Evolutionary conservation across 1,140 invertebrate species (phyloP).

Genomic region (Drosophila paulistorum): DNA sequence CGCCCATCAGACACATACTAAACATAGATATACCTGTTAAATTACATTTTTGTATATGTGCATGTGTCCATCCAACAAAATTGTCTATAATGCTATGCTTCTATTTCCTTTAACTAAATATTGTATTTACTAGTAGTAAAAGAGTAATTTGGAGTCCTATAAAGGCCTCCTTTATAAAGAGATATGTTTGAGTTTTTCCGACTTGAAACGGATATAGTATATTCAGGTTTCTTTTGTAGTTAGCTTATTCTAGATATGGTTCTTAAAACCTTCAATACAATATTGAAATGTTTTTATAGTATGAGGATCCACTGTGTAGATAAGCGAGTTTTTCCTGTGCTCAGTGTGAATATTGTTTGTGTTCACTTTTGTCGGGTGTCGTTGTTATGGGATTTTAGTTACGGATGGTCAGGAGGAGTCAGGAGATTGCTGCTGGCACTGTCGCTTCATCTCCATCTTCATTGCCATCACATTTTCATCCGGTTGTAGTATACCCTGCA

Average conservation of each 20-base stretch:
- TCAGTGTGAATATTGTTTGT: not conserved
- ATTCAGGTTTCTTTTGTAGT: no score
- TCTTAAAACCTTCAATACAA: no score
- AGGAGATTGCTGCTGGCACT: constrained; percentile 17
- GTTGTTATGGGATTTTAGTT: constrained; percentile 10
- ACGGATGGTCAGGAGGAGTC: constrained; percentile 35
- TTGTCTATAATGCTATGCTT: constrained; percentile 9
- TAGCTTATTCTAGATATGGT: no score
- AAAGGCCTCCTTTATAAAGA: no score
- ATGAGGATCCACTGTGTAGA: no score
- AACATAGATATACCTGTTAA: constrained; percentile 45
- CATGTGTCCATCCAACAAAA: constrained; percentile 49
- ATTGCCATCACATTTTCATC: constrained; percentile 7
- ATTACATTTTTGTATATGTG: constrained; percentile 45
- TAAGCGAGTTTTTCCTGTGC: no score
- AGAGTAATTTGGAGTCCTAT: no score
- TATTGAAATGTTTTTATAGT: no score
- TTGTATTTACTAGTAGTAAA: no score
- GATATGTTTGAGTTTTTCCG: no score
- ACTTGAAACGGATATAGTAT: no score
- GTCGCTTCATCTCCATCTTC: constrained; percentile 45
- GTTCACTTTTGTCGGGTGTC: constrained; percentile 50
- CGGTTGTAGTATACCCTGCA: not conserved
- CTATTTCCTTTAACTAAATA: no score
- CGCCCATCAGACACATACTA: constrained; percentile 16